Base-by-base conservation (phyloP, 2,113 vertebrate genomes). In the Peucedramus taeniatus region DNA sequence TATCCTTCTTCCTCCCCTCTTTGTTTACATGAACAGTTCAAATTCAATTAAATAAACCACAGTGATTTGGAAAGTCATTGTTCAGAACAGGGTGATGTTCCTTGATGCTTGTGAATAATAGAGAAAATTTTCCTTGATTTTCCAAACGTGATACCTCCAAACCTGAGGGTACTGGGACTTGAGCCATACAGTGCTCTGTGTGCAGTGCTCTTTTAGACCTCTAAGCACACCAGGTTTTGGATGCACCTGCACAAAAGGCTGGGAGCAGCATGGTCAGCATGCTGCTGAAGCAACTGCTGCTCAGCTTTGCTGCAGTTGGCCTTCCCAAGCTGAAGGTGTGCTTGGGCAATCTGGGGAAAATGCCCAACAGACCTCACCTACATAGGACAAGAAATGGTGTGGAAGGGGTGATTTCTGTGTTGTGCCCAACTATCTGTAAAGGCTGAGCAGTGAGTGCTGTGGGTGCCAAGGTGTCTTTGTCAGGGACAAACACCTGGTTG, bases 341-440 rank as follows among this genome's bases (percentile, higher is more conserved):
- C 22, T 47, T 60, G 30, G 20, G 13, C 9, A 66, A 1, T 9
- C 21, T 66, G 56, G 15, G 44, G 31, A 39, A 50, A 35, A 18
- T 13, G 7, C 20, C 13, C 13, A 16, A n/a, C 44, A 37, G 27
- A 77, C 9, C 14, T 44, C 9, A 27, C 3, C 23, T 57, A 18
- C 0, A 1, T 4, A 40, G 0, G 0, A 42, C 50, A 37, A 69
- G 37, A 45, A 61, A 31, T 4, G 7, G 26, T 33, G 21, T 35
- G 11, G 14, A 56, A 10, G n/a, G n/a, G 40, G 11, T 24, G 27
- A 27, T 66, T 57, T 47, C 27, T 39, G 4, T 53, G 26, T 7
- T n/a, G 28, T 35, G 22, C 30, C 30, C 42, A 53, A 26, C 6
- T 5, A 8, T 2, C 12, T 1, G 1, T n/a, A 65, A 51, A 19